A percentile compares a stretch with the other conserved stretches of the same genome.
These are phyloP conservation scores for Temnopleurus reevesii DNA, from an alignment of 53 echinoderm and acorn worm genomes.

Conservation along the genomic window DNA sequence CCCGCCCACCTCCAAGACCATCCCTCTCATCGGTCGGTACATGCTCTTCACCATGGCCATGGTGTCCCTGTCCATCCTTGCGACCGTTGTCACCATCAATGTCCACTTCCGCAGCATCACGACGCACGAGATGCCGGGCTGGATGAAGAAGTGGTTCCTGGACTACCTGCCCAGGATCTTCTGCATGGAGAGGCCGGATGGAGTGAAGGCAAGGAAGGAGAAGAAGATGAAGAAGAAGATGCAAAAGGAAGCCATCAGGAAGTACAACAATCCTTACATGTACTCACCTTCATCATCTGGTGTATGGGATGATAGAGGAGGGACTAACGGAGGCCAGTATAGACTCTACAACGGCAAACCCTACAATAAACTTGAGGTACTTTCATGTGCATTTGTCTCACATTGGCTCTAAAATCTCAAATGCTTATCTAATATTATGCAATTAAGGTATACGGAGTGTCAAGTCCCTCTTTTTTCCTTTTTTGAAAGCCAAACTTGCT, in stretches of 20 bases:
- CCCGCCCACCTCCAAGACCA: slow-evolving; percentile 86
- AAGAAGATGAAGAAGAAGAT: slow-evolving; percentile 72
- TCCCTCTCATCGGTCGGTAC: slow-evolving; percentile 92
- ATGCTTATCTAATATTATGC: no score
- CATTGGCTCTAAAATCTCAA: no score
- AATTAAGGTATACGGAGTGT: no score
- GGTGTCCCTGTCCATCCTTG: slow-evolving; percentile 82
- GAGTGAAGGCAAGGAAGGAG: slow-evolving; percentile 64
- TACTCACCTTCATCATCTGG: slow-evolving; percentile 32
- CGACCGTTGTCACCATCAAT: slow-evolving; percentile 90
- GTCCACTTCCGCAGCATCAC: slow-evolving; percentile 85
- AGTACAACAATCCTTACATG: slow-evolving; percentile 56
- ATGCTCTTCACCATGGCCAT: slow-evolving; percentile 96
- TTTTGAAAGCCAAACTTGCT: no score
- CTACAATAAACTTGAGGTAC: slow-evolving; percentile 63
- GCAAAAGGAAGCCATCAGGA: slow-evolving; percentile 67
- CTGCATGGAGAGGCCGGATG: slow-evolving; percentile 83
- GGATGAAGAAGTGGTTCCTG: slow-evolving; percentile 77
- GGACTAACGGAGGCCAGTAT: slow-evolving; percentile 12
- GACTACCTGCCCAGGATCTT: slow-evolving; percentile 72
- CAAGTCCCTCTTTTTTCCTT: no score
- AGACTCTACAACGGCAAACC: slow-evolving; percentile 52
- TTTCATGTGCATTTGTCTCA: no score
- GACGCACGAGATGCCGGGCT: slow-evolving; percentile 83
- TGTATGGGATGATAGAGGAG: slow-evolving; percentile 14